Base-by-base conservation (phyloP, 35 echinoderm and acorn worm genomes). In the Amphiura filiformis region DNA sequence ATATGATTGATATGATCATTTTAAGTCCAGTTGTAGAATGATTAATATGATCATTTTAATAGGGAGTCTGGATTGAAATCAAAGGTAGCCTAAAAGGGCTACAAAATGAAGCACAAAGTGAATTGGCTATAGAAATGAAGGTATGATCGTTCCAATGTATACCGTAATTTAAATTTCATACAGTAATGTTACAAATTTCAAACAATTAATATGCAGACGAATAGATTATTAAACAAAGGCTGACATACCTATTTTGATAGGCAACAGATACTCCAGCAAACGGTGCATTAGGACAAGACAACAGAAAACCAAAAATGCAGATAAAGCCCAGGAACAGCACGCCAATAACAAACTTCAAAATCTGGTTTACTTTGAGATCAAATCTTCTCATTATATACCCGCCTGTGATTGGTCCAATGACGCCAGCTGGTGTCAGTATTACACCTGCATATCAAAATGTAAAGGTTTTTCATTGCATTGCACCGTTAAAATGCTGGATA, bases 201-300 rank as follows among this genome's bases (percentile, higher is more conserved):
- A n/a, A n/a, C n/a, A n/a, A n/a, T n/a, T n/a, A n/a, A n/a, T n/a
- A n/a, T n/a, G n/a, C n/a, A n/a, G n/a, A n/a, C n/a, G n/a, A n/a
- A n/a, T n/a, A n/a, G n/a, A n/a, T n/a, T n/a, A n/a, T n/a, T n/a
- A n/a, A n/a, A 3, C 38, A 22, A 23, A 22, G 11, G 37, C 57
- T n/a, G n/a, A n/a, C 96, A 89, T 76, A 98, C 96, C 70, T 75
- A 82, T 98, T 92, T 12, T 85, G 39, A 76, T 98, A 94, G 28
- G 39, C 12, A 14, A 94, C 93, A 13, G 93, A 94, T 37, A 93
- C 92, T 9, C 96, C 96, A 7, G 96, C 96, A 77, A 98, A 94
- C 20, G 42, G 75, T 4, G 84, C 57, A 40, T 94, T 87, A 12
- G 89, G 86, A 80, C 96, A 98, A 41, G 38, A 78, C 9, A 92